Conservation (phyloP, 2,113 vertebrate species). For the Alligator sinensis region DNA sequence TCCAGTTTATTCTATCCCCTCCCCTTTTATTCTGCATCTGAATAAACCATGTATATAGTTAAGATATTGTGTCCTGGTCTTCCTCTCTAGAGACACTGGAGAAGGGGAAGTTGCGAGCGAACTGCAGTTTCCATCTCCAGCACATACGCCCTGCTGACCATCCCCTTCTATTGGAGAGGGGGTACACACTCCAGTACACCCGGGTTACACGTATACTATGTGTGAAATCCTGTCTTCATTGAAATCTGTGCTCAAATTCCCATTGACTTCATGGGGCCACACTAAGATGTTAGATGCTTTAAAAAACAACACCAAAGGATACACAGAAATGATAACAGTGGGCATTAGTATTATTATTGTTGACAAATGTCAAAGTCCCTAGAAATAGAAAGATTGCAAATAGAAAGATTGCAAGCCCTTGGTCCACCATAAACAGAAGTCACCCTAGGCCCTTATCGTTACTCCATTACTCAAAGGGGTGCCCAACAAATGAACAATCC, state of each 20-base stretch:
- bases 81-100: too few species aligned
- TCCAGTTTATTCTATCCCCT: too few species aligned
- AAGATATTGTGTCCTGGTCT: not conserved
- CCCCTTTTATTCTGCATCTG: not conserved
- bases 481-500: constrained; percentile 29
- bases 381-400: not conserved
- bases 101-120: too few species aligned
- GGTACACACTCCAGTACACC: too few species aligned
- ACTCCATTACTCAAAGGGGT: constrained; percentile 18
- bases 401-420: not conserved
- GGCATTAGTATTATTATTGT: not conserved
- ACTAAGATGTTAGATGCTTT: not conserved
- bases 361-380: not conserved
- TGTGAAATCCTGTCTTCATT: not conserved
- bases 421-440: not conserved
- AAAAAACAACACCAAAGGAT: not conserved
- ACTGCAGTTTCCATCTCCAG: too few species aligned
- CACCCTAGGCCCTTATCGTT: not conserved
- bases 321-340: not conserved
- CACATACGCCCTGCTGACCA: too few species aligned
- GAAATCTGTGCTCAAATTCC: not conserved
- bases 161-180: too few species aligned
- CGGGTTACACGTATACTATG: not conserved
- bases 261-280: not conserved
- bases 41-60: not conserved